Conservation (phyloP, 2,797 vertebrate genomes). For the Oryzias sinensis region DNA sequence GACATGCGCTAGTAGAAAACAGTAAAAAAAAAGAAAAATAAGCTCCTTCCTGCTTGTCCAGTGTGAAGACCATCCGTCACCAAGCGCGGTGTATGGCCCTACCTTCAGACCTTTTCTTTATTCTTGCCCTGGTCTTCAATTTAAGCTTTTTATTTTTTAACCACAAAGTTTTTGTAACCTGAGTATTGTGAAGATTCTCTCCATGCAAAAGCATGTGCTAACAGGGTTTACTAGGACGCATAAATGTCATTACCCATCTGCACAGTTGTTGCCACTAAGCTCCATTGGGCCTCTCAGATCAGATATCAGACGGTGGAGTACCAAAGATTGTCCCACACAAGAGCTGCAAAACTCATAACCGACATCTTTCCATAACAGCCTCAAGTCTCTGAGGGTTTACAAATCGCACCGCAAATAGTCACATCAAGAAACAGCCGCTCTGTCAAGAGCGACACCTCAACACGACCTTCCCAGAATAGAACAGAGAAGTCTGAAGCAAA, state of each 20-base stretch:
- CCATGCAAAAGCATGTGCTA: too few relatives aligned
- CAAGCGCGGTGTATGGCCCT: too few relatives aligned
- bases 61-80: too few relatives aligned
- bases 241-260: not conserved
- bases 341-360: conserved; percentile 12
- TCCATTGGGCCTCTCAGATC: not conserved
- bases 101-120: too few relatives aligned
- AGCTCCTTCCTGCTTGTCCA: too few relatives aligned
- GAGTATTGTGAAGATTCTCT: too few relatives aligned
- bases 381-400: conserved; percentile 34
- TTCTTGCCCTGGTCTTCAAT: too few relatives aligned
- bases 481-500: conserved; percentile 38
- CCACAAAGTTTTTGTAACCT: too few relatives aligned
- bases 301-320: conserved; percentile 2
- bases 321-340: conserved; percentile 3
- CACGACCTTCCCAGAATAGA: conserved; percentile 41
- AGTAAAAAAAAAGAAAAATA: too few relatives aligned
- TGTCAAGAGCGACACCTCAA: conserved; percentile 12
- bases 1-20: too few relatives aligned
- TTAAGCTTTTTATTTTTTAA: too few relatives aligned
- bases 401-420: conserved; percentile 30
- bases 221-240: too few relatives aligned
- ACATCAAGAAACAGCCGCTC: conserved; percentile 27
- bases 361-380: conserved; percentile 3
- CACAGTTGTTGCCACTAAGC: not conserved